Evolutionary conservation across 2,888 invertebrate species (phyloP).

Genomic region (Ennomos erosarius): DNA sequence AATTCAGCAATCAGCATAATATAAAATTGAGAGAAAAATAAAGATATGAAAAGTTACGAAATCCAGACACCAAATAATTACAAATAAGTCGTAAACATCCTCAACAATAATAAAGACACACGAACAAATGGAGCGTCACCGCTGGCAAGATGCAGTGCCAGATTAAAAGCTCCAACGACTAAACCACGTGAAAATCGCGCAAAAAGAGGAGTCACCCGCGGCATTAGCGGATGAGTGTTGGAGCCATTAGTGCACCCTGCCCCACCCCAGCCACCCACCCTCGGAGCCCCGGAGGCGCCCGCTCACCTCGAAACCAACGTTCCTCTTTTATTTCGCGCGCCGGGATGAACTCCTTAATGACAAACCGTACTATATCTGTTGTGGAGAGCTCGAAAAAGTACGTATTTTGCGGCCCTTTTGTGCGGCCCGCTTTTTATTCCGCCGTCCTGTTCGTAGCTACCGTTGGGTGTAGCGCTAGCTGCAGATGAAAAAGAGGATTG

Average conservation of each 20-base stretch:
- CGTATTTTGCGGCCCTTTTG: slow-evolving; percentile 85
- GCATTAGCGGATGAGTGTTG: slow-evolving; percentile 86
- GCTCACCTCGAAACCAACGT: slow-evolving; percentile 69
- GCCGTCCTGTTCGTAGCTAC: slow-evolving; percentile 60
- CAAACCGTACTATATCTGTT: slow-evolving; percentile 86
- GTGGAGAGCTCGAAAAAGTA: slow-evolving; percentile 84
- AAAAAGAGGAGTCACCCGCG: slow-evolving; percentile 85
- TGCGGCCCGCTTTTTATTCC: slow-evolving; percentile 79
- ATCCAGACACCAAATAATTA: too few species aligned
- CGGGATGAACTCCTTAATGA: slow-evolving; percentile 86
- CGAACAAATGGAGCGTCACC: slow-evolving; percentile 73
- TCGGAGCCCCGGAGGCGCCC: slow-evolving; percentile 49
- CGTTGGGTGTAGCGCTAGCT: slow-evolving; percentile 45
- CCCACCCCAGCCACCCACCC: slow-evolving; percentile 45
- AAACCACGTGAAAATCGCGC: slow-evolving; percentile 85
- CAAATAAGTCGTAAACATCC: slow-evolving; percentile 9
- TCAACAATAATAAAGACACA: slow-evolving; percentile 45
- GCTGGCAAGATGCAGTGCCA: slow-evolving; percentile 75
- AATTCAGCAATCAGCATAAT: too few species aligned
- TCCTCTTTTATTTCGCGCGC: slow-evolving; percentile 85
- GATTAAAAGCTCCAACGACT: slow-evolving; percentile 83
- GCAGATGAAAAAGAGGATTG: slow-evolving; percentile 64
- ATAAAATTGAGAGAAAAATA: too few species aligned
- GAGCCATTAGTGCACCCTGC: slow-evolving; percentile 78
- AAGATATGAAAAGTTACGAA: too few species aligned